Percentiles rank a stretch among this genome's conserved stretches.
Evolutionary conservation across 2,888 invertebrate species (phyloP).

Genomic region (Tanypteryx hageni): DNA sequence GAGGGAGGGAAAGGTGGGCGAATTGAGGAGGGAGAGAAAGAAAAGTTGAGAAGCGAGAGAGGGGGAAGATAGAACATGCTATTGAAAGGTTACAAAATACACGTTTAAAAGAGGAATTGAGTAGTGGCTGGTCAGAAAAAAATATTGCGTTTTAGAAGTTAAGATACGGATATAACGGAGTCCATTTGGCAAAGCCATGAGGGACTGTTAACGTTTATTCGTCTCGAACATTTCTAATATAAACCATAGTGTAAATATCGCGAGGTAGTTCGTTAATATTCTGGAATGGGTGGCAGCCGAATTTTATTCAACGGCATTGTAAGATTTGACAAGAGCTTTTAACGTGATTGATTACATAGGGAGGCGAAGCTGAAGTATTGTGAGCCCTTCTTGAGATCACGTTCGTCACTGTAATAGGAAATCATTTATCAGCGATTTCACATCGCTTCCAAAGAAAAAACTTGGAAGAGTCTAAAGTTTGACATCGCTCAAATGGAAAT

Average conservation of each 20-base stretch:
- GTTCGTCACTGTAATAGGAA: constrained; percentile 56
- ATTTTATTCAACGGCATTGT: constrained; percentile 33
- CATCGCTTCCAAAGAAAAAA: constrained; percentile 22
- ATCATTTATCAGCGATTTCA: constrained; percentile 50
- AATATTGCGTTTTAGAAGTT: constrained; percentile 18
- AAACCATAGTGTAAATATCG: too few relatives aligned
- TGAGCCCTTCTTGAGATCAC: not conserved
- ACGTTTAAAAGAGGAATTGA: not conserved
- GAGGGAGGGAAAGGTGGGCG: not conserved
- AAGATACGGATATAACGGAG: not conserved
- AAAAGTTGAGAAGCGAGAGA: not conserved
- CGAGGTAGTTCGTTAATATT: not conserved
- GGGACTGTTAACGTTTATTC: too few relatives aligned
- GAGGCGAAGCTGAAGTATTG: not conserved
- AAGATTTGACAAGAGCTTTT: not conserved
- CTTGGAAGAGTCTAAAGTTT: not conserved
- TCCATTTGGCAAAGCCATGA: not conserved
- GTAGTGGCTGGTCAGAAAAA: not conserved
- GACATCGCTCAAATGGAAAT: constrained; percentile 26
- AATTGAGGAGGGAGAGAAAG: not conserved
- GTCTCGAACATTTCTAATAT: too few relatives aligned
- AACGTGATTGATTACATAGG: constrained; percentile 29
- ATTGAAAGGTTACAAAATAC: too few relatives aligned
- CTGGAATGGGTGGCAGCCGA: not conserved
- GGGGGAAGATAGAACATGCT: not conserved